These are phyloP conservation scores for Nestor notabilis DNA, from an alignment of 2,113 vertebrate species.

Conservation along the genomic window DNA sequence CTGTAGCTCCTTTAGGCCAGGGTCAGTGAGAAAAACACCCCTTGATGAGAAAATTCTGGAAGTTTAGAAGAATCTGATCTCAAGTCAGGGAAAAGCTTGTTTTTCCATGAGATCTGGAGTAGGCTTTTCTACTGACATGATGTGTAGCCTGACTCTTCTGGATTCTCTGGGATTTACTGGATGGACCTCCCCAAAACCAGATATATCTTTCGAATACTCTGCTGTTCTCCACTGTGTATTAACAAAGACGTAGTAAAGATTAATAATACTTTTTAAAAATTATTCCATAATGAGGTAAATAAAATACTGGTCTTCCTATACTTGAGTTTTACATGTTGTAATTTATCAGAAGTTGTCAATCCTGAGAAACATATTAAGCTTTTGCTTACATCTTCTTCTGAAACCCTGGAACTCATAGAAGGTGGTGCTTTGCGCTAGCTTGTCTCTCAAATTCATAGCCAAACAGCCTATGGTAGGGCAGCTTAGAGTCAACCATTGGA, in stretches of 20 bases:
- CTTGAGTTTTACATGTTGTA: neutral
- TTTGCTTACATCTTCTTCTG: neutral
- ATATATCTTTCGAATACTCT: neutral
- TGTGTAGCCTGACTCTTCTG: neutral
- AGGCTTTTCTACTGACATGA: neutral
- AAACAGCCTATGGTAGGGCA: neutral
- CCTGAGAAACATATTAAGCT: neutral
- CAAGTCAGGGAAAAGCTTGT: neutral
- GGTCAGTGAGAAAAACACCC: neutral
- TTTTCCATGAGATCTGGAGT: neutral
- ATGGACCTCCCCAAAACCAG: neutral
- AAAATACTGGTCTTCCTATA: neutral
- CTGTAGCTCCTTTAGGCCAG: neutral
- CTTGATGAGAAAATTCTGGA: neutral
- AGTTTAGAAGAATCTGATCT: neutral
- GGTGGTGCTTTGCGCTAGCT: neutral
- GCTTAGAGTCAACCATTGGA: fast-evolving
- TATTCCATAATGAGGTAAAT: neutral
- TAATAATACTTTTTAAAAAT: neutral
- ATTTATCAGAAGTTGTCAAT: neutral
- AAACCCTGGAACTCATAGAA: neutral
- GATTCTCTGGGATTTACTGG: neutral
- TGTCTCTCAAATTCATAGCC: fast-evolving
- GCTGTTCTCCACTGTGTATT: neutral
- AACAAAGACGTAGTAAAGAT: neutral